Percentiles rank a stretch among this genome's conserved stretches.
phyloP scores from a whole-genome alignment of 2,113 vertebrate genomes.

The Cochlearius cochlearius region DNA sequence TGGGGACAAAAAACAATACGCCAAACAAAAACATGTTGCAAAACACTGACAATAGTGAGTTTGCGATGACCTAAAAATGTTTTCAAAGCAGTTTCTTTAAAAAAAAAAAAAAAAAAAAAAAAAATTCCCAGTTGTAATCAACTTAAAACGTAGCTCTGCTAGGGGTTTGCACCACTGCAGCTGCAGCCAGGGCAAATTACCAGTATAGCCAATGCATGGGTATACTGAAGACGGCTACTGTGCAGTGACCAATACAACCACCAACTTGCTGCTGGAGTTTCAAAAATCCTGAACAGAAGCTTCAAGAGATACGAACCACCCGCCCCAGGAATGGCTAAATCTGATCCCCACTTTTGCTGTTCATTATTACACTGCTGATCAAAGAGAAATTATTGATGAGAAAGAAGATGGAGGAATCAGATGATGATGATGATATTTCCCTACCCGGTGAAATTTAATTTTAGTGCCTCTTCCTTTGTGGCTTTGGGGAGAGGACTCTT shows the following conservation, averaged over 20 bases:
- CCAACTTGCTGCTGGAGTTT: neutral
- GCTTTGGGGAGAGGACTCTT: neutral
- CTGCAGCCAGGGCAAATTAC: neutral
- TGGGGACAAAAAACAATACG: fast-evolving
- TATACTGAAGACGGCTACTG: neutral
- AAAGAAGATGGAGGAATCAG: neutral
- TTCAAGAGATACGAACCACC: neutral
- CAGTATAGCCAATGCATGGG: neutral
- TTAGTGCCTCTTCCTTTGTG: neutral
- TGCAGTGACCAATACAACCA: neutral
- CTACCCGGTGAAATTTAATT: neutral
- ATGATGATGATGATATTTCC: neutral
- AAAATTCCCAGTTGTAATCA: neutral
- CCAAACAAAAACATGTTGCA: neutral
- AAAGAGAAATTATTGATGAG: neutral
- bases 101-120: neutral
- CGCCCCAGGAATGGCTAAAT: neutral
- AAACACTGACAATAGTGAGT: neutral
- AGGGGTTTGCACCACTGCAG: neutral
- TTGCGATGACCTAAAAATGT: neutral
- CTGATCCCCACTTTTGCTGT: neutral
- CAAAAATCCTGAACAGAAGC: neutral
- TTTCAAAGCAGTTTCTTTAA: neutral
- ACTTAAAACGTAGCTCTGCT: neutral
- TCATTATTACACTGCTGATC: neutral